A percentile compares a stretch with the other conserved stretches of the same genome.
These are phyloP conservation scores for Cataglyphis hispanica DNA, from an alignment of 1,140 invertebrate species.

Conservation along the genomic window DNA sequence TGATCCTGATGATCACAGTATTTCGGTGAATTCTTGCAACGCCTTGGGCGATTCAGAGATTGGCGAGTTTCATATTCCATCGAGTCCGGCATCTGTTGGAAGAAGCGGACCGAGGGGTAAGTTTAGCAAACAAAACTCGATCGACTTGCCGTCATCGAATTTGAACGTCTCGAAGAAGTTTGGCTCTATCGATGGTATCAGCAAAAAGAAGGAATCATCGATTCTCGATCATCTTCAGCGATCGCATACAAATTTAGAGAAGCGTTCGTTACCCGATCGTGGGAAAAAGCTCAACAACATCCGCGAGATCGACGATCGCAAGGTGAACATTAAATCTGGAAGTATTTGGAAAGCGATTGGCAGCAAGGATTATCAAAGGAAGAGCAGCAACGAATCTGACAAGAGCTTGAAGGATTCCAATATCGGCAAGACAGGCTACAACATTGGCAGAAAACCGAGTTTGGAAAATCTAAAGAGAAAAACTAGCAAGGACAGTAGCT, in stretches of 20 bases:
- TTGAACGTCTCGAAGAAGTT: slow-evolving; percentile 69
- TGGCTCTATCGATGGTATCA: slow-evolving; percentile 74
- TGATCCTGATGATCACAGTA: slow-evolving; percentile 49
- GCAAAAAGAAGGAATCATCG: slow-evolving; percentile 52
- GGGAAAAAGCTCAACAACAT: slow-evolving; percentile 76
- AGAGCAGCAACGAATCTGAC: slow-evolving; percentile 76
- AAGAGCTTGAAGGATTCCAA: slow-evolving; percentile 63
- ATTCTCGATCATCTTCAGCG: slow-evolving; percentile 59
- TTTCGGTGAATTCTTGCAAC: slow-evolving; percentile 44
- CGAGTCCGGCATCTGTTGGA: slow-evolving; percentile 5
- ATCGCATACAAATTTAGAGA: slow-evolving; percentile 74
- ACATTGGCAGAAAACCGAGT: slow-evolving; percentile 70
- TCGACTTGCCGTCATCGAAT: slow-evolving; percentile 68
- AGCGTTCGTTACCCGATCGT: slow-evolving; percentile 26
- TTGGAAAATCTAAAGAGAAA: slow-evolving; percentile 76
- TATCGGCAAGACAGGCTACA: neutral
- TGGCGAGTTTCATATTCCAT: neutral
- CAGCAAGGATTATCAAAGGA: slow-evolving; percentile 65
- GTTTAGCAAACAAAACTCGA: slow-evolving; percentile 77
- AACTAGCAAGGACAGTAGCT: slow-evolving; percentile 81
- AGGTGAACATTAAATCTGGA: neutral
- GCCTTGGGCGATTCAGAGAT: slow-evolving; percentile 29
- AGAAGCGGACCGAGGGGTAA: slow-evolving; percentile 47
- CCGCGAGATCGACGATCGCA: slow-evolving; percentile 74
- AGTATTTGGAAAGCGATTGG: slow-evolving; percentile 62